Percentiles rank a stretch among this genome's conserved stretches.
Conservation (phyloP, 2,113 vertebrate species). For the Phoenicopterus ruber region DNA sequence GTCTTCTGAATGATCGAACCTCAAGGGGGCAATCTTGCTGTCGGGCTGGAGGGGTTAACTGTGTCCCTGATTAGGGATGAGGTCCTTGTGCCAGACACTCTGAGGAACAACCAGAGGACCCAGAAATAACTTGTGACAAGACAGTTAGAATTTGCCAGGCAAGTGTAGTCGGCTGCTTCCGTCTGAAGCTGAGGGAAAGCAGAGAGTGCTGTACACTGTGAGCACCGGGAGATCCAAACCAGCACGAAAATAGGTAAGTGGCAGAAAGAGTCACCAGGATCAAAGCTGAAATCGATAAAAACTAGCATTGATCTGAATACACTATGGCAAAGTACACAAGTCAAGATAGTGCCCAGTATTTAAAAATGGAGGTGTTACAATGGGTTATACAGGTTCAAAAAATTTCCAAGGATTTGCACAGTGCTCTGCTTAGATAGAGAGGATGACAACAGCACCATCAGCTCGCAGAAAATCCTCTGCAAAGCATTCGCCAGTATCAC, state of each 20-base stretch:
- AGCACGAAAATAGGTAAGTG: neutral
- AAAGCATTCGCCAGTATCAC: neutral
- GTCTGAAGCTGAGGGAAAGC: neutral
- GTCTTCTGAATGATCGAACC: neutral
- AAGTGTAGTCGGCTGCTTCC: neutral
- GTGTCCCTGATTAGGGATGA: neutral
- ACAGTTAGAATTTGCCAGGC: neutral
- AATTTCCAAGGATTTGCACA: neutral
- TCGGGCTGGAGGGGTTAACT: neutral
- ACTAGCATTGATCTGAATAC: neutral
- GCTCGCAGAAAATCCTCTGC: neutral
- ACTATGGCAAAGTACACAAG: neutral
- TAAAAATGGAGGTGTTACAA: neutral
- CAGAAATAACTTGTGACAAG: neutral
- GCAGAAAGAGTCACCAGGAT: neutral
- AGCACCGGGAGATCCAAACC: accelerated
- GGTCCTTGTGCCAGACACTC: neutral
- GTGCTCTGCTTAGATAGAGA: accelerated
- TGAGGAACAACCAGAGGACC: neutral
- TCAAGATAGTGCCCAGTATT: neutral
- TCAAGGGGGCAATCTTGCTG: accelerated
- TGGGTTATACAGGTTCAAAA: neutral
- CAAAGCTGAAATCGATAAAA: neutral
- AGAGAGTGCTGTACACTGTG: neutral
- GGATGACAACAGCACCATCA: neutral